Base-by-base conservation (phyloP, 1,140 invertebrate genomes). In the Condylostylus longicornis region DNA sequence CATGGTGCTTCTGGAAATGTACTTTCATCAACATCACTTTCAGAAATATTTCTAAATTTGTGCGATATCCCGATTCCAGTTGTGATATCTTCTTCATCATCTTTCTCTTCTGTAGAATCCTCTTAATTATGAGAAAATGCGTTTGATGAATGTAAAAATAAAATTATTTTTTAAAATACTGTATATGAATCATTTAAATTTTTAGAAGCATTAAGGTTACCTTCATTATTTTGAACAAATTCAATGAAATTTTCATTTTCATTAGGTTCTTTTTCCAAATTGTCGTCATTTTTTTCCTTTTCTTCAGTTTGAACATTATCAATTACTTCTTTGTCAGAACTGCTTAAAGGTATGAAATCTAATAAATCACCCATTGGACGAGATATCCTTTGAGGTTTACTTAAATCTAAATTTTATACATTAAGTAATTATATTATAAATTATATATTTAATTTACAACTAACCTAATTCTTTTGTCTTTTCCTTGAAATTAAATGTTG, bases 281-380 rank as follows among this genome's bases (percentile, higher is more conserved):
- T 9, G 10, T 23, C 34, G 4, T 20, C 28, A 1, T 35, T 14
- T 5, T 27, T 15, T 20, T 18, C 18, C 13, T 12, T 30, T 17
- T 37, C 34, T 33, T 5, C 35, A 23, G 42, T 39, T 17, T 31
- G 37, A 14, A n/a, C 20, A 12, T 34, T 23, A 21, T 33, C n/a
- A n/a, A n/a, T n/a, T n/a, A n/a, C n/a, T n/a, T 25, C 23, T 25
- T 25, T n/a, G n/a, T 25, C 23, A 8, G 23, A 25, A n/a, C n/a
- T n/a, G 23, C 23, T 28, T 5, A 58, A 35, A 1, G 51, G 50
- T 40, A 58, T 58, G 3, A 55, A 39, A 35, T 58, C 55, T 0
- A 51, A 53, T 10, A 58, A 17, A 18, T 27, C 12, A 1, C 45
- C 46, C 46, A 52, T 41, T 31, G 45, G 19, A 8, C 33, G 33